phyloP scores from a whole-genome alignment of 2,113 vertebrate species.

The Grallaria varia region DNA sequence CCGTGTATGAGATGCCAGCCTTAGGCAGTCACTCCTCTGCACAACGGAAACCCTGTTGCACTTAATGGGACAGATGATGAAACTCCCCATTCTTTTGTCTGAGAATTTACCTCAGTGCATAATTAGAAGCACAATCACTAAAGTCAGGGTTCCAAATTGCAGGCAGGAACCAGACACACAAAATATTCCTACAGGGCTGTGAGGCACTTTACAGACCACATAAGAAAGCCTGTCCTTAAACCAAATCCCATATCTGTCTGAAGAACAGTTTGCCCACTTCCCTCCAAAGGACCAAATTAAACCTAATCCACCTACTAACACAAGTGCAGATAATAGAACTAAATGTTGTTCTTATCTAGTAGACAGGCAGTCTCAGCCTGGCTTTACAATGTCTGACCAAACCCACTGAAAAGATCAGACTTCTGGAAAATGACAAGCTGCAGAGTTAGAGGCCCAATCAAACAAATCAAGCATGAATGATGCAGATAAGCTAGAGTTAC shows the following conservation, averaged over 20 bases:
- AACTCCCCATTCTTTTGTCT: background rate
- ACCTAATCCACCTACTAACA: background rate
- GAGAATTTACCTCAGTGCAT: background rate
- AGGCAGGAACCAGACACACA: background rate
- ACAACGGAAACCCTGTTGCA: background rate
- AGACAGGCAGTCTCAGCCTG: background rate
- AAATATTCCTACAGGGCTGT: background rate
- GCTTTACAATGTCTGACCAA: background rate
- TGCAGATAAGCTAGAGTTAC: background rate
- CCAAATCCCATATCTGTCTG: constrained; percentile 1
- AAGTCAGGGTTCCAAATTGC: background rate
- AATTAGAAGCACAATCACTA: constrained; percentile 21
- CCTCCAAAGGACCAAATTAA: constrained; percentile 1
- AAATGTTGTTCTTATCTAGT: constrained; percentile 6
- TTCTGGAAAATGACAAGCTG: background rate
- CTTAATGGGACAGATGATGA: background rate
- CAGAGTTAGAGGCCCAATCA: background rate
- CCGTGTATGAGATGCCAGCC: background rate
- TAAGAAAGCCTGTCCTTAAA: background rate
- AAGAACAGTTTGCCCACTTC: background rate
- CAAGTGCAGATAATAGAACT: background rate
- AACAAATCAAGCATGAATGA: background rate
- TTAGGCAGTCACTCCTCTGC: background rate
- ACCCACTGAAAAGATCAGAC: background rate
- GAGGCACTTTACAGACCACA: background rate